phyloP scores from a whole-genome alignment of 1,140 invertebrate genomes.

The Drosophila insularis region DNA sequence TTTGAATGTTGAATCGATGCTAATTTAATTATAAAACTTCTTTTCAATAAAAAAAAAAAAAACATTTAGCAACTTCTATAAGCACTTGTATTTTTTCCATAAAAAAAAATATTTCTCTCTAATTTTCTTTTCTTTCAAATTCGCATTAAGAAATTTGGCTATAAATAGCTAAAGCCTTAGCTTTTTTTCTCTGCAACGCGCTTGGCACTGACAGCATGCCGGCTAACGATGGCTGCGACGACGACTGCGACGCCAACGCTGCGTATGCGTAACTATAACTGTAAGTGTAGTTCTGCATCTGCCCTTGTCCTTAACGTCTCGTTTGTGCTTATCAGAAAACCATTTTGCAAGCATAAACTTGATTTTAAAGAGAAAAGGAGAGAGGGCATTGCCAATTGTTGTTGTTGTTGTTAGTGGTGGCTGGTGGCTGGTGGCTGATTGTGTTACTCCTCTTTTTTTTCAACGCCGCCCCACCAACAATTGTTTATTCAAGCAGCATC shows the following conservation, averaged over 20 bases:
- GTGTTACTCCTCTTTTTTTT: constrained; percentile 26
- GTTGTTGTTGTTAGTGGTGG: constrained; percentile 40
- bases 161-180: not conserved
- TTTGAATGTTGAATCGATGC: no score
- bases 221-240: constrained; percentile 22
- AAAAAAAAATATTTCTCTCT: no score
- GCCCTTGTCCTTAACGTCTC: constrained; percentile 3
- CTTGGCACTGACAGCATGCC: not conserved
- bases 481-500: constrained; percentile 74
- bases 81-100: no score
- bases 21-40: no score
- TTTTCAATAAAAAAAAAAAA: no score
- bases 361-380: constrained; percentile 59
- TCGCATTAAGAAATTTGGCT: not conserved
- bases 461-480: constrained; percentile 53
- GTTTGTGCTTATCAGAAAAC: constrained; percentile 56
- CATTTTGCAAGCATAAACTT: constrained; percentile 56
- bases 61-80: no score
- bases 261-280: constrained; percentile 68
- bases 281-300: constrained; percentile 4
- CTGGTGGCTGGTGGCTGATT: constrained; percentile 13
- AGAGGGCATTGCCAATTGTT: constrained; percentile 9
- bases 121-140: not conserved
- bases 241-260: constrained; percentile 35
- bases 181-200: not conserved